Evolutionary conservation across 2,797 vertebrate species (phyloP), one percentile per base, ranked within the genome.

Genomic region (Siniperca scherzeri): DNA sequence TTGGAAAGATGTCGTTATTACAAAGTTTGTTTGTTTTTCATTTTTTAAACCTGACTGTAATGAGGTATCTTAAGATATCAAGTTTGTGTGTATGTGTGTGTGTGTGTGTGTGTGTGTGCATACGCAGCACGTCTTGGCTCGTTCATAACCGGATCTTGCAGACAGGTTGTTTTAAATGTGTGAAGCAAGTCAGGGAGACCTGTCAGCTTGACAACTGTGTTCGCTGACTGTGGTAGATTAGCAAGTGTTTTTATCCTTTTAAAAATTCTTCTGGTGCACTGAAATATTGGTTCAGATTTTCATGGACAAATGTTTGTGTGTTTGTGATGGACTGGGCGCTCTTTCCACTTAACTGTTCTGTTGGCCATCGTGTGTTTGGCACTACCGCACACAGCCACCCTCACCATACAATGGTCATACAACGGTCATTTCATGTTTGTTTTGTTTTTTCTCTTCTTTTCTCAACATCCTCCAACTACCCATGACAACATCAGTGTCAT

Each of bases 161-260:
- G 90, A 92, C 86, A 87, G 84, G 84, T 91, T 88, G 85, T 84
- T 83, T 81, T 77, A 67, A 84, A 91, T 78, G 86, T 93, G 89
- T 93, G 88, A 91, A 88, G 88, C 86, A 89, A 91, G 93, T 93
- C 94, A 93, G 92, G 94, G 92, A 95, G 89, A 95, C 93, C 89
- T 92, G 93, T 94, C 94, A 90, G 91, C 91, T 91, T 91, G 88
- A 89, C 92, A 83, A 90, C 86, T 92, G 88, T 89, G 93, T 96
- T 95, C 87, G 90, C 93, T 91, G 93, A 93, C 93, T 95, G 94
- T 95, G 93, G 95, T 95, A 93, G 95, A 92, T 84, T 93, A 91
- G 92, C 87, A 86, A 82, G 89, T 94, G 90, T 93, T 93, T 94
- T 92, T 90, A 91, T 91, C 67, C 60, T 92, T 92, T 84, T 75